A percentile compares a stretch with the other conserved stretches of the same genome.
Conservation (phyloP, 2,888 invertebrate genomes). For the Ischnura elegans region DNA sequence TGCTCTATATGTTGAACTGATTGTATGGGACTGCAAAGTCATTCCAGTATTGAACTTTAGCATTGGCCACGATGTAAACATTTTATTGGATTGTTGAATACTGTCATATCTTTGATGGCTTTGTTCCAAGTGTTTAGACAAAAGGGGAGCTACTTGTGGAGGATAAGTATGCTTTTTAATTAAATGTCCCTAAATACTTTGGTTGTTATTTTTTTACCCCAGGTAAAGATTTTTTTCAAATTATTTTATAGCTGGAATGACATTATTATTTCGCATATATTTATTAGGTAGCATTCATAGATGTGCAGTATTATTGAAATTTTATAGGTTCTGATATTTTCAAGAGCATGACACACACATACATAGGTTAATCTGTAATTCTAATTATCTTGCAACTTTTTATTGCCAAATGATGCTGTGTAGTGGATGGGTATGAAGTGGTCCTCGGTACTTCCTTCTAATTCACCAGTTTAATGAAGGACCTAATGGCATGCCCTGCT, state of each 20-base stretch:
- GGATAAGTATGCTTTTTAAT: slow-evolving; percentile 38
- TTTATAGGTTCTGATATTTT: neutral
- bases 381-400: neutral
- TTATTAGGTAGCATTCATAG: neutral
- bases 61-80: no score
- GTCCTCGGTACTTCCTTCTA: neutral
- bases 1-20: neutral
- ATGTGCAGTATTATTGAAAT: neutral
- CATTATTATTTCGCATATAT: neutral
- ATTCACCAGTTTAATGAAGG: neutral
- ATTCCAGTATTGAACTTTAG: neutral
- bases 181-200: neutral
- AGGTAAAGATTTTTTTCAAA: neutral
- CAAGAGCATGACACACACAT: neutral
- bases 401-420: neutral
- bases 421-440: neutral
- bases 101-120: neutral
- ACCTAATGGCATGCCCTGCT: neutral
- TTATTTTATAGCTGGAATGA: neutral
- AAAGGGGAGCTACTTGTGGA: neutral
- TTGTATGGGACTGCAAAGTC: neutral
- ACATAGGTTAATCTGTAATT: neutral
- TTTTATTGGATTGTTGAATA: no score
- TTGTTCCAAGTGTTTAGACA: neutral
- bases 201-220: neutral